A percentile compares a stretch with the other conserved stretches of the same genome.
These are phyloP conservation scores for Lamprotornis superbus DNA, from an alignment of 2,113 vertebrate genomes.

Conservation along the genomic window DNA sequence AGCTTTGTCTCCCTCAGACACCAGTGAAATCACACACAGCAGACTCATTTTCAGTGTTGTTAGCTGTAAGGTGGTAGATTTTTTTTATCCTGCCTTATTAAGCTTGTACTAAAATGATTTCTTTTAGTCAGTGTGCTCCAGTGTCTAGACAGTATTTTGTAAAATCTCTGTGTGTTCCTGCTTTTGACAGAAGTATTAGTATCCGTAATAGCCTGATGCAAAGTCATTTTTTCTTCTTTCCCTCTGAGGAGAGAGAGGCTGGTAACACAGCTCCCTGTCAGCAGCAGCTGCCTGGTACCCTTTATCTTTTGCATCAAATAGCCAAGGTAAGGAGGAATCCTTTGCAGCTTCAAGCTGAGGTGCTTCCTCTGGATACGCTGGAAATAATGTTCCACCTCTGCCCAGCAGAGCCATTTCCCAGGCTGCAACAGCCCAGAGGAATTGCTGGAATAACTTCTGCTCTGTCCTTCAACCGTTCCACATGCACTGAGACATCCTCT, in stretches of 20 bases:
- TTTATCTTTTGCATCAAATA: neutral
- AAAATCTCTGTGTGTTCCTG: slow-evolving; percentile 30
- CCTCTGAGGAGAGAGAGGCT: neutral
- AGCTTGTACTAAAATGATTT: neutral
- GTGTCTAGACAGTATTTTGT: slow-evolving; percentile 37
- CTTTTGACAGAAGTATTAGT: slow-evolving; percentile 24
- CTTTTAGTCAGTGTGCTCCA: slow-evolving; percentile 2
- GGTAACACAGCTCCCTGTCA: neutral
- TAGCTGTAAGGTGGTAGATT: slow-evolving; percentile 17
- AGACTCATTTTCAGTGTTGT: slow-evolving; percentile 42
- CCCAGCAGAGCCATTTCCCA: neutral
- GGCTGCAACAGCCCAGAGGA: rapidly evolving
- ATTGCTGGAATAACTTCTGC: neutral
- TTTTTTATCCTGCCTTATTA: slow-evolving; percentile 49
- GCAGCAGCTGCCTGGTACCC: neutral
- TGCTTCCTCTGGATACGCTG: neutral
- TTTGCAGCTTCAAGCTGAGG: neutral
- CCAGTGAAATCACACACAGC: slow-evolving; percentile 17
- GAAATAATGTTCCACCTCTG: neutral
- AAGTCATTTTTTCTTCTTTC: slow-evolving; percentile 1
- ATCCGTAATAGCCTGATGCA: neutral
- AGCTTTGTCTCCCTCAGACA: slow-evolving; percentile 41
- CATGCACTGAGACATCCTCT: neutral
- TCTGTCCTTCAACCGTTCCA: neutral
- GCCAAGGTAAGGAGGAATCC: neutral